phyloP scores from a whole-genome alignment of 2,113 vertebrate species.

The Podocnemis expansa region DNA sequence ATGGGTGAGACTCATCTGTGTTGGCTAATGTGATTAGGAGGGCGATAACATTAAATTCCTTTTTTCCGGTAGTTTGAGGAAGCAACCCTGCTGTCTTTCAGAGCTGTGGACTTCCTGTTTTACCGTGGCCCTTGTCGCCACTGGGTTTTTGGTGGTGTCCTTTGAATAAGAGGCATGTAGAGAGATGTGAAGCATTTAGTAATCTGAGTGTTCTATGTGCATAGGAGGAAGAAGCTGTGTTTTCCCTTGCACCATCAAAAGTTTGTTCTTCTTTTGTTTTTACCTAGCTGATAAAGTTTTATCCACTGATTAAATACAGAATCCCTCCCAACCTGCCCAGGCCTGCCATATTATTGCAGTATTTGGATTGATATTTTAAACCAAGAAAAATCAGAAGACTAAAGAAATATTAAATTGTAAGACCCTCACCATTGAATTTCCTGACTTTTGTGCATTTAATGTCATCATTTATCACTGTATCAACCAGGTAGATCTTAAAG shows the following conservation, averaged over 20 bases:
- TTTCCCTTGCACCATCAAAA: not conserved
- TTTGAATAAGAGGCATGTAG: not conserved
- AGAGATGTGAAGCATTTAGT: not conserved
- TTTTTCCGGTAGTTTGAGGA: not conserved
- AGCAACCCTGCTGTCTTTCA: not conserved
- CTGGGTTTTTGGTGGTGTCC: not conserved
- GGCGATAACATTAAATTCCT: not conserved
- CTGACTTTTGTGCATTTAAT: not conserved
- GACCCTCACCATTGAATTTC: not conserved
- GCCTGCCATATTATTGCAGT: not conserved
- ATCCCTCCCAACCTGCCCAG: not conserved
- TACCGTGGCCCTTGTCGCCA: not conserved
- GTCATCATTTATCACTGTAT: not conserved
- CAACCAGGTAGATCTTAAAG: not conserved
- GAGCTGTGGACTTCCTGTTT: not conserved
- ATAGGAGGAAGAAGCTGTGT: rapidly evolving
- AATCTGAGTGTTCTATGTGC: rapidly evolving
- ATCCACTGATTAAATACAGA: not conserved
- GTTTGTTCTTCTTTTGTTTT: not conserved
- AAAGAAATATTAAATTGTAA: not conserved
- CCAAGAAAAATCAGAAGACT: not conserved
- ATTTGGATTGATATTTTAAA: not conserved
- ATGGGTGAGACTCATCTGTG: not conserved
- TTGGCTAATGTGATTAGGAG: not conserved
- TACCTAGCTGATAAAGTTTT: not conserved